Evolutionary conservation across 2,113 vertebrate species (phyloP), one percentile per base, ranked within the genome.

Genomic region (Furnarius figulus): DNA sequence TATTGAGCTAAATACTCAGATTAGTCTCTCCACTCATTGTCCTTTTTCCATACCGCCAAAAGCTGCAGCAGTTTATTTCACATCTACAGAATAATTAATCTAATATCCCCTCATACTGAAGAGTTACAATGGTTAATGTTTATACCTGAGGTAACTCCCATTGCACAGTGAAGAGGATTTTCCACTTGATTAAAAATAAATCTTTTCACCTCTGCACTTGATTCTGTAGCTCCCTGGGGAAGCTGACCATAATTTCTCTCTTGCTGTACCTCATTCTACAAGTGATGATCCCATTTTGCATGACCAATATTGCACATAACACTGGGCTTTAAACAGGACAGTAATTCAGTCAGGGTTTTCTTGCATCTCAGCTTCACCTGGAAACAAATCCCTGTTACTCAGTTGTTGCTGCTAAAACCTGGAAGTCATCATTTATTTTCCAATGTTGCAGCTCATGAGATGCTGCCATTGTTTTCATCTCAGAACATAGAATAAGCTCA

Each of bases 131-230:
- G 61, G 95, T 84, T 96, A 93, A 93, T 86, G 93, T 96, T 96
- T 95, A 78, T 95, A 97, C 79, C 90, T 96, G 72, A 93, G 79
- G 85, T 96, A 96, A 96, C 93, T 96, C 88, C 85, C 93, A 87
- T 62, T 75, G 73, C 95, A 87, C 76, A 92, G 65, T 46, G 88
- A 90, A 87, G 88, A 93, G 83, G 90, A 95, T 96, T 95, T 96
- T 90, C 88, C 83, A 96, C 96, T 96, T 94, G 95, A 95, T 96
- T 96, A 97, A 97, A 96, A 96, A 96, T 95, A 96, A 96, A 96
- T 97, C 96, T 96, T 97, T 96, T 96, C 85, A 96, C 96, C 88
- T 61, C 79, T 91, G 79, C 79, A 87, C 65, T 96, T 84, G 83
- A 94, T 92, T 95, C 80, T 90, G 52, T 50, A 84, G 61, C 52